These are phyloP conservation scores for Conger conger DNA, from an alignment of 2,113 vertebrate species.

Conservation along the genomic window DNA sequence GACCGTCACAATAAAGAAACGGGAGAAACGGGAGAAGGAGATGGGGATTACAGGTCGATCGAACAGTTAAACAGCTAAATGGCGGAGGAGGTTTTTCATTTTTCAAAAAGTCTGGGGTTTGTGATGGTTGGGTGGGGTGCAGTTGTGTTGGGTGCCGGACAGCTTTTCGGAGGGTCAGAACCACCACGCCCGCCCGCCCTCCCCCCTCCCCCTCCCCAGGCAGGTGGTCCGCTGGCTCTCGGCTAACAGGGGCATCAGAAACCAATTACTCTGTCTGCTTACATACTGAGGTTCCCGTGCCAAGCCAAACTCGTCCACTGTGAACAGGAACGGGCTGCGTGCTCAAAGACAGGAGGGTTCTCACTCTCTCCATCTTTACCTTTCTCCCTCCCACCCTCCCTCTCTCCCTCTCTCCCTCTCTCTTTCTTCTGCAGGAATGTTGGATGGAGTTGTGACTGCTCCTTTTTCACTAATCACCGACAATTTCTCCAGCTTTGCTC, in stretches of 20 bases:
- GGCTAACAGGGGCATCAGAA: slow-evolving; percentile 74
- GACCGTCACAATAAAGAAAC: slow-evolving; percentile 16
- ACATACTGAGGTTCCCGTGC: slow-evolving; percentile 61
- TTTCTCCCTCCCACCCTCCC: slow-evolving; percentile 16
- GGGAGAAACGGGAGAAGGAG: too few relatives aligned
- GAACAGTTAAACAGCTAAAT: background rate
- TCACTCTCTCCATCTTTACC: slow-evolving; percentile 53
- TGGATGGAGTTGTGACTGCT: slow-evolving; percentile 5
- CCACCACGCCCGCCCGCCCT: too few relatives aligned
- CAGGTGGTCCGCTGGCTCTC: slow-evolving; percentile 81
- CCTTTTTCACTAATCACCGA: background rate
- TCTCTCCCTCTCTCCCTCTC: slow-evolving; percentile 45
- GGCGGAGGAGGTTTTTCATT: background rate
- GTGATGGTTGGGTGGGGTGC: slow-evolving; percentile 13
- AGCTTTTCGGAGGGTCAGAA: too few relatives aligned
- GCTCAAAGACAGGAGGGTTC: slow-evolving; percentile 56
- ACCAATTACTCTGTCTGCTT: slow-evolving; percentile 74
- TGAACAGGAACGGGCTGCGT: slow-evolving; percentile 50
- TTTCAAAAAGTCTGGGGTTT: background rate
- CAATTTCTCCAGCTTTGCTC: background rate
- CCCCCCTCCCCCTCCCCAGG: slow-evolving; percentile 39
- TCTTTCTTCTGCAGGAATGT: slow-evolving; percentile 47
- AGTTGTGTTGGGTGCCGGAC: slow-evolving; percentile 40
- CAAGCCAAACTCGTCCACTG: slow-evolving; percentile 73
- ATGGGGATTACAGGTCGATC: background rate